Conservation (phyloP, 2,888 invertebrate species). For the Dicyrtoma fusca region DNA sequence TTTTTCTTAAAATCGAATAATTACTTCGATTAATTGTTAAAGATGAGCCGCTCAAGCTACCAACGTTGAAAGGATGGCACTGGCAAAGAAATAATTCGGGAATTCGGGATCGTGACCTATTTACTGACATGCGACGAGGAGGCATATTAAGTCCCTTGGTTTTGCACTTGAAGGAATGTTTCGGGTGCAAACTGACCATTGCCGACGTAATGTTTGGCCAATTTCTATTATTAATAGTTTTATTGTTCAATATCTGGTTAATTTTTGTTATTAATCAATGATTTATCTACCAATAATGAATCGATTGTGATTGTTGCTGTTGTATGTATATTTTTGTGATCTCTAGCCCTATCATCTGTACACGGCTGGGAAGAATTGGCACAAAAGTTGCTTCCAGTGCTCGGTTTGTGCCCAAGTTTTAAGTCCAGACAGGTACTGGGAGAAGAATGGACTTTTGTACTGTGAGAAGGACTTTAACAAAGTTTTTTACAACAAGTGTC, state of each 20-base stretch:
- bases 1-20: constrained; percentile 9
- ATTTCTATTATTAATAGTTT: background rate
- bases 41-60: constrained; percentile 36
- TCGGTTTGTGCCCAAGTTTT: constrained; percentile 14
- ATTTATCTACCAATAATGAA: background rate
- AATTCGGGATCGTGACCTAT: constrained; percentile 30
- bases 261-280: background rate
- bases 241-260: background rate
- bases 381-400: constrained; percentile 34
- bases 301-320: background rate
- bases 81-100: constrained; percentile 31
- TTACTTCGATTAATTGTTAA: background rate
- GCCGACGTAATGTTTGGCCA: constrained; percentile 19
- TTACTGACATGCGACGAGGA: constrained; percentile 29
- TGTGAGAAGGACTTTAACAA: constrained; percentile 35
- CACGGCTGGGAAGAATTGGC: constrained; percentile 35
- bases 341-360: constrained; percentile 36
- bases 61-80: constrained; percentile 34
- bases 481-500: constrained; percentile 33
- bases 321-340: no score
- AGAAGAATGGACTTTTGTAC: constrained; percentile 28
- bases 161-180: constrained; percentile 34
- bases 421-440: constrained; percentile 34
- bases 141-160: constrained; percentile 17
- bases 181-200: constrained; percentile 28